phyloP scores from a whole-genome alignment of 37 sponge, comb jelly and placozoan genomes.

The Haliclona indistincta region DNA sequence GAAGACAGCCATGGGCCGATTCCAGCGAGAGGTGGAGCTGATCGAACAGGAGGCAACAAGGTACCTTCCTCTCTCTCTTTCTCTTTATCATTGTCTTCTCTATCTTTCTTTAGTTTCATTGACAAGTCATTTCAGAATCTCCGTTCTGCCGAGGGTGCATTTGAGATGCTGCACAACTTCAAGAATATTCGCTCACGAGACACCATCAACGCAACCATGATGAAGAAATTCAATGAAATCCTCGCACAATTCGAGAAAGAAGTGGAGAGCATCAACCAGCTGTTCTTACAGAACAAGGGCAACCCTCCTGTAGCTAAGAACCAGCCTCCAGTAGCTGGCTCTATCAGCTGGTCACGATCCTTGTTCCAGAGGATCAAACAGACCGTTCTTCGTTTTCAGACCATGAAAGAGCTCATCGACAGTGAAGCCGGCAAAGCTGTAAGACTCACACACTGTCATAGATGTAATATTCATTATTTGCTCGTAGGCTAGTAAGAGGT shows the following conservation, averaged over 20 bases:
- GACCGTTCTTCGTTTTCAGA: conserved; percentile 92
- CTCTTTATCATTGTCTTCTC: too few relatives aligned
- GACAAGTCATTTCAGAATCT: conserved; percentile 95
- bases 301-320: conserved; percentile 89
- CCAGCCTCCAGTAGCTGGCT: conserved; percentile 96
- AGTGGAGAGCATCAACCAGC: conserved; percentile 81
- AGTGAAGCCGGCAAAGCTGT: conserved; percentile 83
- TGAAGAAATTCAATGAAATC: conserved; percentile 97
- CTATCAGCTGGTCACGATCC: conserved; percentile 93
- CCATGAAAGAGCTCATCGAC: conserved; percentile 88
- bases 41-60: conserved; percentile 91
- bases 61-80: too few relatives aligned
- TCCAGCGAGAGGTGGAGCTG: conserved; percentile 84
- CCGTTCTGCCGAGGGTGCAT: conserved; percentile 97
- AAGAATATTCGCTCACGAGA: conserved; percentile 86
- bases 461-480: background rate
- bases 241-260: conserved; percentile 90
- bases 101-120: conserved; percentile 72
- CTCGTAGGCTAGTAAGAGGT: conserved; percentile 76
- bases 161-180: conserved; percentile 99
- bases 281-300: conserved; percentile 72
- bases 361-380: conserved; percentile 97
- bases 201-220: conserved; percentile 94
- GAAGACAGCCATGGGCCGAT: conserved; percentile 86
- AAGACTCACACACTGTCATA: conserved; percentile 7